Conservation (phyloP, 2,888 invertebrate species). For the Phania funesta region DNA sequence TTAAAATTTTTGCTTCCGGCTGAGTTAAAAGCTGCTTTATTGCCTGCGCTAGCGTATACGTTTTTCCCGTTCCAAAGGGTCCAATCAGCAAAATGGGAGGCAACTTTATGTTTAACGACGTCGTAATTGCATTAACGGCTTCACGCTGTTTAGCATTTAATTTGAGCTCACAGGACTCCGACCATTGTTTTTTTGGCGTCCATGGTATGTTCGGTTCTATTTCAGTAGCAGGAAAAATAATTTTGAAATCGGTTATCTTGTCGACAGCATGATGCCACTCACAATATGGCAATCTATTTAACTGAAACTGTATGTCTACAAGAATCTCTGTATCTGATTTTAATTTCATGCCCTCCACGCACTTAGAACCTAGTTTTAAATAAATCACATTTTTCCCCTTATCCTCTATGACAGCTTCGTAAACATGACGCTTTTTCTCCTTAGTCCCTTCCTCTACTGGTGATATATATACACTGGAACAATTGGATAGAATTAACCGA, state of each 20-base stretch:
- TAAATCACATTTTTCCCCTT: conserved; percentile 90
- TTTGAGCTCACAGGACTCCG: conserved; percentile 83
- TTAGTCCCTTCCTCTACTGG: conserved; percentile 73
- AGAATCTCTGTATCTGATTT: conserved; percentile 84
- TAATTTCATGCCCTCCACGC: conserved; percentile 84
- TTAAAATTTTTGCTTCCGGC: conserved; percentile 85
- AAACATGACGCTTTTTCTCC: conserved; percentile 82
- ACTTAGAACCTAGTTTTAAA: conserved; percentile 85
- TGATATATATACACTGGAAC: conserved; percentile 85
- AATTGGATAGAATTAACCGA: conserved; percentile 88
- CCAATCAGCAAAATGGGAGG: conserved; percentile 88
- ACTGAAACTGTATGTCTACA: conserved; percentile 89
- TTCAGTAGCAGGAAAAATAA: conserved; percentile 87
- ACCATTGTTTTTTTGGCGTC: conserved; percentile 86
- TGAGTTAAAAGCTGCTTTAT: conserved; percentile 85
- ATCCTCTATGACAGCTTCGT: conserved; percentile 89
- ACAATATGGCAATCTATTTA: conserved; percentile 89
- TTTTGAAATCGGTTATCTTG: conserved; percentile 85
- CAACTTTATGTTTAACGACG: conserved; percentile 83
- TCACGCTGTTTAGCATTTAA: conserved; percentile 90
- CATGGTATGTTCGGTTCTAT: conserved; percentile 85
- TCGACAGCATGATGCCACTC: conserved; percentile 93
- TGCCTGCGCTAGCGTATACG: conserved; percentile 89
- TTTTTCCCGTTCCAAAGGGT: conserved; percentile 94
- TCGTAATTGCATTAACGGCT: conserved; percentile 88